Evolutionary conservation across 2,888 invertebrate species (phyloP).

Genomic region (Phlogophora meticulosa): DNA sequence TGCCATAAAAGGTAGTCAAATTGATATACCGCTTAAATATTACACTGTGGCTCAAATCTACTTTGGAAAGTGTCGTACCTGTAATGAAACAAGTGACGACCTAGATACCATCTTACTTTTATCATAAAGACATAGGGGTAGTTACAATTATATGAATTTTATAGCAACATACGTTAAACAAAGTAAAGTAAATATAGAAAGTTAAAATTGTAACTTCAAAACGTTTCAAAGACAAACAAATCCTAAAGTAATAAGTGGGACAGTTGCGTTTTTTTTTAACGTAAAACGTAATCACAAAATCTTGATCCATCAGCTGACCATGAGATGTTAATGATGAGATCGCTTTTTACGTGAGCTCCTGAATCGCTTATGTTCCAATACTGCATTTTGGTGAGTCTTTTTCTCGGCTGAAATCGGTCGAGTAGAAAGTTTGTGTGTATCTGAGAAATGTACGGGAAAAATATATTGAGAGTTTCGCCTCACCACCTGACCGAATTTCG

Average conservation of each 20-base stretch:
- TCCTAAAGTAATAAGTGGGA: background rate
- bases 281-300: background rate
- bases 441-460: too few species aligned
- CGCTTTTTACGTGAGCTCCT: too few species aligned
- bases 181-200: background rate
- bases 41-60: conserved; percentile 43
- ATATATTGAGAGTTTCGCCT: too few species aligned
- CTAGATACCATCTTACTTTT: conserved; percentile 60
- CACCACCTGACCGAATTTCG: too few species aligned
- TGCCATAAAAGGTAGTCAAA: too few species aligned
- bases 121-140: conserved; percentile 22
- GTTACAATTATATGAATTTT: conserved; percentile 20
- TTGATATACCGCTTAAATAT: conserved; percentile 30
- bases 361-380: background rate
- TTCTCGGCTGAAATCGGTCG: too few species aligned
- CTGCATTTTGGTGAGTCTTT: too few species aligned
- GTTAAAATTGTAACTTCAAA: background rate
- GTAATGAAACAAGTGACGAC: conserved; percentile 75
- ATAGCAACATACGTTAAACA: background rate
- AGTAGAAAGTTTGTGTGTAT: too few species aligned
- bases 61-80: conserved; percentile 63
- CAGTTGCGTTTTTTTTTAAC: background rate
- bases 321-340: background rate
- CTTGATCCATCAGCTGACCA: background rate
- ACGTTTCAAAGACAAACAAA: background rate